A percentile compares a stretch with the other conserved stretches of the same genome.
These are phyloP conservation scores for Hydriomena furcata DNA, from an alignment of 2,888 invertebrate genomes.

Conservation along the genomic window DNA sequence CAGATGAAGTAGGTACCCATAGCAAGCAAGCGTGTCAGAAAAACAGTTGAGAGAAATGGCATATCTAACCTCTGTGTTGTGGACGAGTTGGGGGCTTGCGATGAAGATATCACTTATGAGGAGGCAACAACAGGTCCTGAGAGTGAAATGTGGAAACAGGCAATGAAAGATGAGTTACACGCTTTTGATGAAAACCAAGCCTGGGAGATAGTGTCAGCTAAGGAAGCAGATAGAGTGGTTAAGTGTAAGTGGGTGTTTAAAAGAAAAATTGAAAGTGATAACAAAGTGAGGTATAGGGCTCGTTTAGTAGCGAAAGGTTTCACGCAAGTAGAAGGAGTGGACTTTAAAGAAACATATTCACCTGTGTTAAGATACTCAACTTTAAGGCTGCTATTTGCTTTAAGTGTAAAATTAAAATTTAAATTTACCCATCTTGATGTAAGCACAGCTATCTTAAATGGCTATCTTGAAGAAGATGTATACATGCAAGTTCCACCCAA, in stretches of 20 bases:
- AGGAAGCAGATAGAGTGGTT: not conserved
- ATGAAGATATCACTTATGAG: not conserved
- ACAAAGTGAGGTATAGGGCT: slow-evolving; percentile 1
- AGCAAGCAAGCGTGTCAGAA: not conserved
- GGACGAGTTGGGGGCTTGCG: not conserved
- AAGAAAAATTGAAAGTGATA: slow-evolving; percentile 6
- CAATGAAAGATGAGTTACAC: not conserved
- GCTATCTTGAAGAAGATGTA: slow-evolving; percentile 1
- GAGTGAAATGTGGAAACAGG: not conserved
- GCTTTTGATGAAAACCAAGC: slow-evolving; percentile 3
- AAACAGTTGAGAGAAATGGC: not conserved
- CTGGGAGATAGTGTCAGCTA: not conserved
- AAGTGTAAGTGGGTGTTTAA: slow-evolving; percentile 13
- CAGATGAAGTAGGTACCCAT: not conserved
- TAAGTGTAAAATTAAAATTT: slow-evolving; percentile 5
- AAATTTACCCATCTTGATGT: slow-evolving; percentile 9
- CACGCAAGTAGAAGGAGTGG: slow-evolving; percentile 1
- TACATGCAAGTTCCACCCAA: slow-evolving; percentile 3
- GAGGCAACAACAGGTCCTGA: not conserved
- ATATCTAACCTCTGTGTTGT: not conserved
- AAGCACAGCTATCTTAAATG: slow-evolving; percentile 12
- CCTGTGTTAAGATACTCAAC: slow-evolving; percentile 9
- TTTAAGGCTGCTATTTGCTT: slow-evolving; percentile 7
- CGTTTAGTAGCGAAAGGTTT: slow-evolving; percentile 15
- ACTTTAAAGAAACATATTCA: slow-evolving; percentile 14